Evolutionary conservation across 2,113 vertebrate genomes (phyloP).

Genomic region (Calidris pygmaea): DNA sequence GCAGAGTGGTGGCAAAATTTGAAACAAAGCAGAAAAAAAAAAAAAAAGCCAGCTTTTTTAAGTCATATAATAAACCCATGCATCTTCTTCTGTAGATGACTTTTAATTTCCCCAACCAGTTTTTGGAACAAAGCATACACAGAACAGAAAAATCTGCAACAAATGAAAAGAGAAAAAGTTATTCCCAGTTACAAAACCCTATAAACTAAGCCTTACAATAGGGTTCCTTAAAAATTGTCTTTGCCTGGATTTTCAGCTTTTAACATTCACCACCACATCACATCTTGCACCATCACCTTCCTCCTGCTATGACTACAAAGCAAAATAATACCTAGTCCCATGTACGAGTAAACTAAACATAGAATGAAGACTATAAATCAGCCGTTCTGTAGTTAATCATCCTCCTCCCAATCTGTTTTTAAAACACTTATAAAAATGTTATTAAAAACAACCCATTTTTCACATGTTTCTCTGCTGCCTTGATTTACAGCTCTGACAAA

Average conservation of each 20-base stretch:
- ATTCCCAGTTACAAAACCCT: not conserved
- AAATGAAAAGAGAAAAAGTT: not conserved
- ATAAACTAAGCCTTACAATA: not conserved
- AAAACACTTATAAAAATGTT: not conserved
- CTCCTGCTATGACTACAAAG: not conserved
- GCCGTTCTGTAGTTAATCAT: not conserved
- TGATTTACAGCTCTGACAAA: slow-evolving; percentile 45
- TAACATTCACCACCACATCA: not conserved
- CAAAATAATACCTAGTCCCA: not conserved
- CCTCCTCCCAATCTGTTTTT: not conserved
- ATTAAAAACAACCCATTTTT: slow-evolving; percentile 25
- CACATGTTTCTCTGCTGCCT: not conserved
- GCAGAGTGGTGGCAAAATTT: slow-evolving; percentile 24
- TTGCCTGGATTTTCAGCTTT: not conserved
- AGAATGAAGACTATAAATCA: not conserved
- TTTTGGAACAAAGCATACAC: not conserved
- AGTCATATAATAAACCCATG: slow-evolving; percentile 20
- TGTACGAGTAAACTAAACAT: not conserved
- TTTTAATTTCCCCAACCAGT: slow-evolving; percentile 33
- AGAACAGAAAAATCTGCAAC: not conserved
- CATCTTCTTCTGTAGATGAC: not conserved
- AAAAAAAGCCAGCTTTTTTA: slow-evolving; percentile 5
- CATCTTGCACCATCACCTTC: not conserved
- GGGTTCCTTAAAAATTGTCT: not conserved
- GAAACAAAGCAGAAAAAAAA: slow-evolving; percentile 30